Evolutionary conservation across 2,113 vertebrate species (phyloP).

Genomic region (Sorex araneus): DNA sequence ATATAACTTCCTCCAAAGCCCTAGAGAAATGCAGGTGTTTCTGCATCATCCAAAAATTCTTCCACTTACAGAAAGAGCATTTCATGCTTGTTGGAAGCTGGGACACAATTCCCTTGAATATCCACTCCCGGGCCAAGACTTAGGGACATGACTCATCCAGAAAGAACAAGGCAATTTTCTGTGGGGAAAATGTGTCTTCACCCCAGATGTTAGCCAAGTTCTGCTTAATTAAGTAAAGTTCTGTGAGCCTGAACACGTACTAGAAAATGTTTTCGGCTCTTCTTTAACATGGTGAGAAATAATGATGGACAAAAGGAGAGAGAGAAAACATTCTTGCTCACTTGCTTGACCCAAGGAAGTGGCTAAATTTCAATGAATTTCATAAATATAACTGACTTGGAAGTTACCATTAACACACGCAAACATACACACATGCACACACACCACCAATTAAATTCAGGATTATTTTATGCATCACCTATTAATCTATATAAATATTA

Average conservation of each 20-base stretch:
- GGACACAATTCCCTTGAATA: constrained; percentile 15
- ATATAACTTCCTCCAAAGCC: background rate
- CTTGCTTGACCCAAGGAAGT: background rate
- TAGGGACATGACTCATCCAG: constrained; percentile 40
- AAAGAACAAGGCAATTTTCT: constrained; percentile 66
- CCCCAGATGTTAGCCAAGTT: constrained; percentile 56
- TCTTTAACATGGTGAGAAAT: background rate
- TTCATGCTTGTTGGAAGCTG: background rate
- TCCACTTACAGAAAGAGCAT: constrained; percentile 34
- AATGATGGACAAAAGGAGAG: background rate
- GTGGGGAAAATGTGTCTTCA: constrained; percentile 43
- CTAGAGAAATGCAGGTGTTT: background rate
- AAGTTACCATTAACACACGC: too few species aligned
- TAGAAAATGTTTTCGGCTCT: background rate
- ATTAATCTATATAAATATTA: background rate
- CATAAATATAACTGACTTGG: too few species aligned
- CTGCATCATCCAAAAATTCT: background rate
- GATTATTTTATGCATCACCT: background rate
- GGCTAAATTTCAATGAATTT: background rate
- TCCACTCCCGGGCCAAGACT: background rate
- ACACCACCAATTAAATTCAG: background rate
- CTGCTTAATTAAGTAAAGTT: constrained; percentile 56
- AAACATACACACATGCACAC: too few species aligned
- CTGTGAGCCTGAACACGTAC: constrained; percentile 48
- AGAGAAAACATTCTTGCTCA: too few species aligned